Evolutionary conservation across 2,888 invertebrate species (phyloP).

Genomic region (Lamproptera curius): DNA sequence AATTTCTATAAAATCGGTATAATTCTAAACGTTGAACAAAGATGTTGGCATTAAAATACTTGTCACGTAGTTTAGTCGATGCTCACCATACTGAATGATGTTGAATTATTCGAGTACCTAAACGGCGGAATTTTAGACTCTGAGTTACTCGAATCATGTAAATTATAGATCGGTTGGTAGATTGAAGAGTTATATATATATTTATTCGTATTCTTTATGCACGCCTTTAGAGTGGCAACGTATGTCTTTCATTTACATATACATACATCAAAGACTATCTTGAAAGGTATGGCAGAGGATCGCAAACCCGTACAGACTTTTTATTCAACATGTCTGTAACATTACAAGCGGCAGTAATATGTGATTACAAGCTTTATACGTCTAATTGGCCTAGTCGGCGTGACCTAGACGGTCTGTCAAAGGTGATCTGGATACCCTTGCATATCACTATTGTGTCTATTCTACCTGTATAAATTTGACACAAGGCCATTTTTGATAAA

Average conservation of each 20-base stretch:
- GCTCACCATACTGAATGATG: constrained; percentile 13
- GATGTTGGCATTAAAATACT: constrained; percentile 16
- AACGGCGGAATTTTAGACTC: neutral
- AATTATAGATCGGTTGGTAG: too few relatives aligned
- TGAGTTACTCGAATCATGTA: constrained; percentile 1
- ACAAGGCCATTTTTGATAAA: too few relatives aligned
- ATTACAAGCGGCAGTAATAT: constrained; percentile 4
- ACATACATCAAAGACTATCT: neutral
- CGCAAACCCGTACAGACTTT: constrained; percentile 1
- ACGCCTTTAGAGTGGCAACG: neutral
- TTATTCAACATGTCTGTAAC: neutral
- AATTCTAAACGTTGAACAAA: constrained; percentile 18
- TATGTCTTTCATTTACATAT: constrained; percentile 8
- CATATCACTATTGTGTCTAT: too few relatives aligned
- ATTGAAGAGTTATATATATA: too few relatives aligned
- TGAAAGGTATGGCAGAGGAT: neutral
- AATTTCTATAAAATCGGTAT: constrained; percentile 32
- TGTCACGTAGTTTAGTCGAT: constrained; percentile 16
- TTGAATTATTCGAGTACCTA: constrained; percentile 2
- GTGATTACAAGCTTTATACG: constrained; percentile 5
- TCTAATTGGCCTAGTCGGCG: constrained; percentile 61
- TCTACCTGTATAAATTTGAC: too few relatives aligned
- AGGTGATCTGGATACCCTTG: constrained; percentile 62
- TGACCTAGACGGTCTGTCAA: constrained; percentile 64
- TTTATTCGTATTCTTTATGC: constrained; percentile 6